Conservation (phyloP, 2,888 invertebrate species). For the Lepetodrilus schrolli region DNA sequence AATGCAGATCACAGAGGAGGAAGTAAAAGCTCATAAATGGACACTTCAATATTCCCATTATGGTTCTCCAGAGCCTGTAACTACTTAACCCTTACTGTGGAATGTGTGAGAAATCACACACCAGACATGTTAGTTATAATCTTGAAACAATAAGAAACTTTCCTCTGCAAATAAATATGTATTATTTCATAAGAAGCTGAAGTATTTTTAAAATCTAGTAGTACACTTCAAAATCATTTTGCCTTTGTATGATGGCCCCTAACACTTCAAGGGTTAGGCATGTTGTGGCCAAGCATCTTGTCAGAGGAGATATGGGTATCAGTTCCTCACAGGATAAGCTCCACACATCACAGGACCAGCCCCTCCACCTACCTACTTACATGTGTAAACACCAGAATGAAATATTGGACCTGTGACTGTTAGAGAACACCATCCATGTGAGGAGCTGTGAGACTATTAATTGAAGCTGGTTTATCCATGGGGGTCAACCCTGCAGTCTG, state of each 20-base stretch:
- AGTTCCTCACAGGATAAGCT: background rate
- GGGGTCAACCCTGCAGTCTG: background rate
- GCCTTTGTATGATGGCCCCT: no score
- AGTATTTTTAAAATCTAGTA: conserved; percentile 7
- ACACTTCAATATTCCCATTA: background rate
- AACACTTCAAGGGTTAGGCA: no score
- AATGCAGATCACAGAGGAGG: conserved; percentile 8
- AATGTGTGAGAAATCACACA: no score
- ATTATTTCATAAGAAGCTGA: no score
- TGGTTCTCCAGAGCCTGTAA: background rate
- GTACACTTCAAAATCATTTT: no score
- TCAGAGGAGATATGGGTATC: conserved; percentile 6
- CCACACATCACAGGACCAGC: background rate
- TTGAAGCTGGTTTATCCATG: background rate
- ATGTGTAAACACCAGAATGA: conserved; percentile 21
- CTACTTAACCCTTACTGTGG: no score
- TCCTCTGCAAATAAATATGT: no score
- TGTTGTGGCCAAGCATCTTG: conserved; percentile 6
- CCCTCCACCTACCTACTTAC: conserved; percentile 21
- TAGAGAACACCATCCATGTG: conserved; percentile 5
- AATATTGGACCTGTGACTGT: background rate
- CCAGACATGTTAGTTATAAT: no score
- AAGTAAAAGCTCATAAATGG: background rate
- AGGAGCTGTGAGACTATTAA: background rate
- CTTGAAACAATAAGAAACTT: no score